phyloP scores from a whole-genome alignment of 2,113 vertebrate species.

The Callithrix jacchus region DNA sequence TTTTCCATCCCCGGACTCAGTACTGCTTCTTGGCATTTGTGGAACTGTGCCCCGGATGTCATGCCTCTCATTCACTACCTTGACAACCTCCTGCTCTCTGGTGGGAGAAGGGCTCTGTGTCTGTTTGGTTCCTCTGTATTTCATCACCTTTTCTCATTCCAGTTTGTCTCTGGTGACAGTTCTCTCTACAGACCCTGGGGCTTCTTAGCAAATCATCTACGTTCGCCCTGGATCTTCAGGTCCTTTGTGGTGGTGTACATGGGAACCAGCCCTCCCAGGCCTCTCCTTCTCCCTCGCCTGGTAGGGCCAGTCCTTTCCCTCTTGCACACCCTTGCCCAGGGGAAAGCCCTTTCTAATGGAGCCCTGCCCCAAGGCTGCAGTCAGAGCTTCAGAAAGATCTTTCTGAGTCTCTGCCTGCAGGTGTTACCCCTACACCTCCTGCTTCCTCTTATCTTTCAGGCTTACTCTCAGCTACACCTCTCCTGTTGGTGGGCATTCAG shows the following conservation, averaged over 20 bases:
- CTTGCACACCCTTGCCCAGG: background rate
- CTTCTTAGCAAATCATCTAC: background rate
- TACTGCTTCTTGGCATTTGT: background rate
- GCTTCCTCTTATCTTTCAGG: background rate
- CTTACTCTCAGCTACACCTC: background rate
- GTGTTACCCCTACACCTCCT: too few relatives aligned
- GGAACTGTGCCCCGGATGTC: background rate
- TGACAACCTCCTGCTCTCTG: background rate
- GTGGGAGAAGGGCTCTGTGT: background rate
- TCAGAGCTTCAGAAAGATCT: background rate
- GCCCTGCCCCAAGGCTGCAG: background rate
- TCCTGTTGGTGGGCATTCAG: background rate
- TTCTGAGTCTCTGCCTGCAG: background rate
- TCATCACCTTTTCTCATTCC: constrained; percentile 28
- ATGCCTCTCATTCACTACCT: background rate
- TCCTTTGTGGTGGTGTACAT: background rate
- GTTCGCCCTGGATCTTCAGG: background rate
- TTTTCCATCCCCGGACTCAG: background rate
- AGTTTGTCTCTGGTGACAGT: background rate
- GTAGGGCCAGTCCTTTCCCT: background rate
- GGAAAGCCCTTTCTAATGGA: background rate
- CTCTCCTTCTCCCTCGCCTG: background rate
- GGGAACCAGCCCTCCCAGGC: background rate
- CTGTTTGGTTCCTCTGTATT: background rate
- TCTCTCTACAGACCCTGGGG: background rate